A percentile compares a stretch with the other conserved stretches of the same genome.
These are phyloP conservation scores for Catharus fuscescens DNA, from an alignment of 2,113 vertebrate genomes.

Conservation along the genomic window DNA sequence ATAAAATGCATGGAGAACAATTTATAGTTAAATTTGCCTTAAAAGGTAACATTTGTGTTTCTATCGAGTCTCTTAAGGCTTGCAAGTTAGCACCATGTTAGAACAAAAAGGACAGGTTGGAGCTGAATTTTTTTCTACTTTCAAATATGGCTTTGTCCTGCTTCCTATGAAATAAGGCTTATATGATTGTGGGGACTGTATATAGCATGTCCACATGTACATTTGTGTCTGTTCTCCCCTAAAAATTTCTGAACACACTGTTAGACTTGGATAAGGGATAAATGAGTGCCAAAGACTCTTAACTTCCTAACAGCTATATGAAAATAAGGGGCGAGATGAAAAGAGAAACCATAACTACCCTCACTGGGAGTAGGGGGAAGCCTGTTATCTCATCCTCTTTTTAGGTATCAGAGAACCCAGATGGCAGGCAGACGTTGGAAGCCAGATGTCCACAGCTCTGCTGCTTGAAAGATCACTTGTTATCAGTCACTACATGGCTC, in stretches of 20 bases:
- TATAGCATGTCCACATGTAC: rapidly evolving
- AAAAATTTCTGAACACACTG: background rate
- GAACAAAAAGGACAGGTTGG: background rate
- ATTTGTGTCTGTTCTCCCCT: background rate
- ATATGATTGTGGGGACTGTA: background rate
- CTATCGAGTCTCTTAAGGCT: background rate
- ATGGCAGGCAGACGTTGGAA: background rate
- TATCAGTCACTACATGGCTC: background rate
- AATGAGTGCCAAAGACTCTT: background rate
- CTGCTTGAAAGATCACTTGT: background rate
- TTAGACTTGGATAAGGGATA: background rate
- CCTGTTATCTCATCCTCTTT: background rate
- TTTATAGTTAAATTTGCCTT: background rate
- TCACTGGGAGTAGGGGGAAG: background rate
- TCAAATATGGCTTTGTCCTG: background rate
- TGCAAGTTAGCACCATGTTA: background rate
- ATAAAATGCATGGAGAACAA: background rate
- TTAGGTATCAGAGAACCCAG: constrained; percentile 12
- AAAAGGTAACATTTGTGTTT: background rate
- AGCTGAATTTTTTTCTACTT: background rate
- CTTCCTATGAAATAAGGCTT: background rate
- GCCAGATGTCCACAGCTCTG: background rate
- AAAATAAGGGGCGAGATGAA: background rate
- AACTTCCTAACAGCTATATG: background rate
- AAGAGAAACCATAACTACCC: background rate